Percentiles rank a stretch among this genome's conserved stretches.
These are phyloP conservation scores for Linurgus olivaceus DNA, from an alignment of 2,797 vertebrate species.

Conservation along the genomic window DNA sequence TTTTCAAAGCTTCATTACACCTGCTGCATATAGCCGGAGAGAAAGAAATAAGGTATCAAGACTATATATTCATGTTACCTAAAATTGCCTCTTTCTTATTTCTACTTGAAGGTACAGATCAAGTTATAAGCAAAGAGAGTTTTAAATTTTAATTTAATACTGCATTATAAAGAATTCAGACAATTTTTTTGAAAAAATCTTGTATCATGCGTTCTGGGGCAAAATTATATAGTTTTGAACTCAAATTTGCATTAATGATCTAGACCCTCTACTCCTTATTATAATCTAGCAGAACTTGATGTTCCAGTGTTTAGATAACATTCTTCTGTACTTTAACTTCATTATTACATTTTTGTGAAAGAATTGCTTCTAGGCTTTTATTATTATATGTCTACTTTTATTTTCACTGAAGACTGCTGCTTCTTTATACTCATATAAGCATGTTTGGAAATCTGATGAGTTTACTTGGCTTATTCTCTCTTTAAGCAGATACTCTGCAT, in stretches of 20 bases:
- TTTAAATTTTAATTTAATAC: not conserved
- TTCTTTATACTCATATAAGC: not conserved
- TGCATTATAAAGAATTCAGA: not conserved
- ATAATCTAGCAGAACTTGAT: not conserved
- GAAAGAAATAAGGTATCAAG: not conserved
- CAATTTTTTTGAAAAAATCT: not conserved
- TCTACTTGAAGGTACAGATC: not conserved
- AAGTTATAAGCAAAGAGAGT: not conserved
- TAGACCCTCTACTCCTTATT: not conserved
- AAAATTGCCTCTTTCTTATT: not conserved
- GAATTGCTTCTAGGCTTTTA: not conserved
- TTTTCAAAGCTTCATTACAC: not conserved
- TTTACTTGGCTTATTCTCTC: not conserved
- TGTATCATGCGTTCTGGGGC: not conserved
- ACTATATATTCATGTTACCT: not conserved
- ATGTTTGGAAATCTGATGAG: not conserved
- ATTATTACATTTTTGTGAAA: not conserved
- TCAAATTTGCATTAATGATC: not conserved
- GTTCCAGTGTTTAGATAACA: not conserved
- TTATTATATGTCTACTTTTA: not conserved
- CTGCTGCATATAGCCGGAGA: fast-evolving
- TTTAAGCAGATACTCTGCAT: not conserved
- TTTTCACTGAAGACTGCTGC: not conserved
- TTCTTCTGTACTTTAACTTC: not conserved
- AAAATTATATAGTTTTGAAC: not conserved